Evolutionary conservation across 2,113 vertebrate genomes (phyloP).

Genomic region (Candoia aspera): DNA sequence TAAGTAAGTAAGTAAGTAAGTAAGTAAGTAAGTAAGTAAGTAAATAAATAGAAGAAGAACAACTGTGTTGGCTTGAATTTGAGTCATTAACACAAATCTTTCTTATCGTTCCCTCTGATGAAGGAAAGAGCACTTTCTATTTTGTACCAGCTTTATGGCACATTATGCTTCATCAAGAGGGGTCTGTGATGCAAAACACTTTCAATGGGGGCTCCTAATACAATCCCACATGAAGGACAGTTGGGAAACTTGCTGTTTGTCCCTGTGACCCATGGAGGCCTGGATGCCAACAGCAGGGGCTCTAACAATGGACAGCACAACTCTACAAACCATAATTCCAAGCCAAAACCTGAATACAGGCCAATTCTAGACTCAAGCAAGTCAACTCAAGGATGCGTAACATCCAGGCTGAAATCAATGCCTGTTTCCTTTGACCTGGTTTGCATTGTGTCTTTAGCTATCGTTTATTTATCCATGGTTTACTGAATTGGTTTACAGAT

Average conservation of each 20-base stretch:
- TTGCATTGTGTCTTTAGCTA: too few relatives aligned
- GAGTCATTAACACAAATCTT: constrained; percentile 67
- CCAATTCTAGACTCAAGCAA: neutral
- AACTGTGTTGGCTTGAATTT: constrained; percentile 46
- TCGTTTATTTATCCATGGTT: too few relatives aligned
- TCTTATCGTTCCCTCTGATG: constrained; percentile 67
- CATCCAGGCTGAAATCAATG: too few relatives aligned
- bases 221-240: constrained; percentile 10
- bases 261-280: neutral
- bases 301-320: neutral
- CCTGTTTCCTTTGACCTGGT: too few relatives aligned
- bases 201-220: constrained; percentile 43
- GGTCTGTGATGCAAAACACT: constrained; percentile 44
- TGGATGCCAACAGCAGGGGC: neutral
- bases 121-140: constrained; percentile 70
- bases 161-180: constrained; percentile 59
- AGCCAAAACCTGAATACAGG: neutral
- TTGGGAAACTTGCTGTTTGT: constrained; percentile 1
- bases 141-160: constrained; percentile 53
- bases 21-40: too few relatives aligned
- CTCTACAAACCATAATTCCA: neutral
- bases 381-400: too few relatives aligned
- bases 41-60: too few relatives aligned
- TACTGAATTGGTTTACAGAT: too few relatives aligned
- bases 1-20: too few relatives aligned